A percentile compares a stretch with the other conserved stretches of the same genome.
Evolutionary conservation across 2,888 invertebrate species (phyloP).

Genomic region (Mimas tiliae): DNA sequence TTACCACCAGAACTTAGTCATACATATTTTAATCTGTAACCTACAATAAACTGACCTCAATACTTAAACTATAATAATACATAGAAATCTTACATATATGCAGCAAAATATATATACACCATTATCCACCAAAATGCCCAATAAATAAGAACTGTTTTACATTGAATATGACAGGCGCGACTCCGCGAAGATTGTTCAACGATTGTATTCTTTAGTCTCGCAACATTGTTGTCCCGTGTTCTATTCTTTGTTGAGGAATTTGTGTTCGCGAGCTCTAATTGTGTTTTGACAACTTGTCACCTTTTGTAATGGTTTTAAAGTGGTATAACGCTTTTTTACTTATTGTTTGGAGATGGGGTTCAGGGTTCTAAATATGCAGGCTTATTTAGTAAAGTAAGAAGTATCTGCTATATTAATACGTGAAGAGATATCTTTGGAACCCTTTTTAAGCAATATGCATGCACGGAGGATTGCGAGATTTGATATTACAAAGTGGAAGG

Average conservation of each 20-base stretch:
- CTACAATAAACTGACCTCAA: too few species aligned
- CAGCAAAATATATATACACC: not conserved
- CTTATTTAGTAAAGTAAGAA: not conserved
- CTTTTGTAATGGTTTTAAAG: not conserved
- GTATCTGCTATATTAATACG: too few species aligned
- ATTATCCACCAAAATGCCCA: not conserved
- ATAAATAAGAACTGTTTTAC: conserved; percentile 7
- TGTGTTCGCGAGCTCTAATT: conserved; percentile 17
- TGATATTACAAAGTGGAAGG: too few species aligned
- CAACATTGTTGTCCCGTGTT: conserved; percentile 19
- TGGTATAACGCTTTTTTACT: not conserved
- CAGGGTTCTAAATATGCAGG: not conserved
- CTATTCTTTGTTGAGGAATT: conserved; percentile 12
- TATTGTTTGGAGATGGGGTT: not conserved
- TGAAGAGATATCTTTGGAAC: too few species aligned
- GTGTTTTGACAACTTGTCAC: conserved; percentile 16
- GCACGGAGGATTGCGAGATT: too few species aligned
- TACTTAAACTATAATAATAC: not conserved
- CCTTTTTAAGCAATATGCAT: too few species aligned
- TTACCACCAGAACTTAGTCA: too few species aligned
- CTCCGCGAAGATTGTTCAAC: not conserved
- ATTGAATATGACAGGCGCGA: not conserved
- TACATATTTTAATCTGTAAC: too few species aligned
- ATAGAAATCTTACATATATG: too few species aligned
- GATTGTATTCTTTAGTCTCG: conserved; percentile 4